Evolutionary conservation across 2,113 vertebrate genomes (phyloP), one percentile per base, ranked within the genome.

Genomic region (Sisor rabdophorus): DNA sequence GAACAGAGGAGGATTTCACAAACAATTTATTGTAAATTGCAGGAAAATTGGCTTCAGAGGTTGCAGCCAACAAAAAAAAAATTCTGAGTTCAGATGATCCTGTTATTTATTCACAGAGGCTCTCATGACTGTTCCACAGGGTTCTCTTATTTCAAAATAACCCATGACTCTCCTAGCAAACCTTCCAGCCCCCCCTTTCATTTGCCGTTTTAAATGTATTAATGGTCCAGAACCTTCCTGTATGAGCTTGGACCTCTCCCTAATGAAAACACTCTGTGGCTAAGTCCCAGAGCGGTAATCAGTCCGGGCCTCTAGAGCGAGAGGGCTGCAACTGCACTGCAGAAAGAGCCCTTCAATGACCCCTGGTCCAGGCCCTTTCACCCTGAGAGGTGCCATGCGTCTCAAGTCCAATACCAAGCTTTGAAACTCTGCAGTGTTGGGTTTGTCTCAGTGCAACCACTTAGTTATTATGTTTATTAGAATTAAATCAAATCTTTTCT

Each of bases 191-290:
- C 67, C 73, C 67, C 48, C 85, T 85, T 90, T 90, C 87, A 89
- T 89, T 89, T 73, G 83, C 85, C 87, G 89, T 92, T 92, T 92
- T 89, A 91, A 92, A 92, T 89, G 88, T 91, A 91, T 91, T 92
- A 92, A 92, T 92, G 91, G 89, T 87, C 91, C 88, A 89, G 89
- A 92, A 92, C 91, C 89, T 90, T 91, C 88, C 89, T 87, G 89
- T 86, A 90, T 88, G 89, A 92, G 91, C 91, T 88, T 88, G 89
- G 91, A 89, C 89, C 88, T 91, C 85, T 89, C 83, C 85, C 88
- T 92, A 92, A 92, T 92, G 90, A 90, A 91, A 92, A 89, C 88
- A 85, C 83, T 86, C 85, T 92, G 91, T 73, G 84, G 79, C 83
- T 82, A 80, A 80, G 86, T 89, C 88, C 88, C 88, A 86, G 86